phyloP scores from a whole-genome alignment of 2,113 vertebrate genomes.

The Ptilonorhynchus violaceus region DNA sequence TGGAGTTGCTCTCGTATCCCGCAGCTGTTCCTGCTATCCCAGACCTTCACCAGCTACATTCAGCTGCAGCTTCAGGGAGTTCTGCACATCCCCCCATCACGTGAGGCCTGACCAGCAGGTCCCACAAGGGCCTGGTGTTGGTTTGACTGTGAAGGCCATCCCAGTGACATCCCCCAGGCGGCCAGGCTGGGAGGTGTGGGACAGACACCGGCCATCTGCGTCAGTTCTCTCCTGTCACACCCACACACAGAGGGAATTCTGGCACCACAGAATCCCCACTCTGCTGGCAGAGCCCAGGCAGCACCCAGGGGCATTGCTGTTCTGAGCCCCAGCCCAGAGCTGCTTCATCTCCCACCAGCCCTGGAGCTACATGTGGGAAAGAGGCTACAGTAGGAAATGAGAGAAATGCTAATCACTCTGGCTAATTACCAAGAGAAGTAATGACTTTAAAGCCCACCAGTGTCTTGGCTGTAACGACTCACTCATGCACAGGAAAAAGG shows the following conservation, averaged over 20 bases:
- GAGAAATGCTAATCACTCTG: neutral
- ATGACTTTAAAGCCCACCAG: neutral
- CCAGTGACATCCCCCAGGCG: neutral
- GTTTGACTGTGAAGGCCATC: neutral
- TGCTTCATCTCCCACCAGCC: rapidly evolving
- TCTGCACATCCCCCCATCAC: neutral
- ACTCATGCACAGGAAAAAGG: neutral
- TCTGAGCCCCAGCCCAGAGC: neutral
- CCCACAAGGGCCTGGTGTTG: neutral
- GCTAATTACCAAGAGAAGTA: neutral
- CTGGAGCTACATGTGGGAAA: neutral
- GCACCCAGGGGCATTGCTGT: neutral
- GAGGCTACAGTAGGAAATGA: neutral
- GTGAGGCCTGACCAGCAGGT: neutral
- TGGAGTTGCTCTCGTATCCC: neutral
- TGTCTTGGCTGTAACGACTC: neutral
- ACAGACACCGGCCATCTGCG: neutral
- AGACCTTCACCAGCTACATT: neutral
- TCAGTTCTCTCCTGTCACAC: neutral
- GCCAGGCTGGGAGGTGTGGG: neutral
- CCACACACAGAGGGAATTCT: neutral
- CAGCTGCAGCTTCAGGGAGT: neutral
- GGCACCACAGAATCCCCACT: neutral
- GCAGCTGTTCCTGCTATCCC: neutral
- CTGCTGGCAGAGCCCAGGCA: neutral